These are phyloP conservation scores for Horisme vitalbata DNA, from an alignment of 2,888 invertebrate species.

Conservation along the genomic window DNA sequence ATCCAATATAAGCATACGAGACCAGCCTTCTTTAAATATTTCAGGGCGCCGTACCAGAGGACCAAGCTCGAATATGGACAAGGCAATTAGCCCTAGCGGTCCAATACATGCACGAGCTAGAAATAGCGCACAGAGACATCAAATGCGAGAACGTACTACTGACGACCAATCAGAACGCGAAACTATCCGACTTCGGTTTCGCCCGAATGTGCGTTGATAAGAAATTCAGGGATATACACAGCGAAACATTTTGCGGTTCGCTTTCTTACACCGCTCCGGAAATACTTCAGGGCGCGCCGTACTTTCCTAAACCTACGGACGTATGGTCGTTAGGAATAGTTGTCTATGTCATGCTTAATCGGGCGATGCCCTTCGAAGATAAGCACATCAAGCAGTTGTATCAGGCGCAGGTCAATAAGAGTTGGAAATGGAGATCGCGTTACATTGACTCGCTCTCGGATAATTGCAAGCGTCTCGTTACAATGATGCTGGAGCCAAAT, in stretches of 20 bases:
- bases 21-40: no score
- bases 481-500: conserved; percentile 87
- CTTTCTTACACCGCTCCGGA: conserved; percentile 94
- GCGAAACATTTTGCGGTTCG: conserved; percentile 93
- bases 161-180: conserved; percentile 88
- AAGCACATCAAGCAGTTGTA: conserved; percentile 87
- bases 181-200: conserved; percentile 93
- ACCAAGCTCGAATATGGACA: conserved; percentile 88
- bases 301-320: conserved; percentile 88
- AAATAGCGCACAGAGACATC: conserved; percentile 90
- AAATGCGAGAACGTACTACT: conserved; percentile 93
- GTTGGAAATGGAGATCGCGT: conserved; percentile 88
- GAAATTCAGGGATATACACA: conserved; percentile 76
- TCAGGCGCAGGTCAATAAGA: conserved; percentile 80
- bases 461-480: conserved; percentile 84
- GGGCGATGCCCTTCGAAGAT: conserved; percentile 93
- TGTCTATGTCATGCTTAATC: conserved; percentile 91
- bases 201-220: conserved; percentile 79
- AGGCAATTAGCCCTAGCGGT: conserved; percentile 86
- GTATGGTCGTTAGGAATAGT: conserved; percentile 92
- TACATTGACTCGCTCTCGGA: conserved; percentile 81
- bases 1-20: no score
- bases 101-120: conserved; percentile 89
- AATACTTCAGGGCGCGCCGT: conserved; percentile 89
- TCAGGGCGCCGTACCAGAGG: conserved; percentile 84